These are phyloP conservation scores for Xenentodon cancila DNA, from an alignment of 2,797 vertebrate genomes.

Conservation along the genomic window DNA sequence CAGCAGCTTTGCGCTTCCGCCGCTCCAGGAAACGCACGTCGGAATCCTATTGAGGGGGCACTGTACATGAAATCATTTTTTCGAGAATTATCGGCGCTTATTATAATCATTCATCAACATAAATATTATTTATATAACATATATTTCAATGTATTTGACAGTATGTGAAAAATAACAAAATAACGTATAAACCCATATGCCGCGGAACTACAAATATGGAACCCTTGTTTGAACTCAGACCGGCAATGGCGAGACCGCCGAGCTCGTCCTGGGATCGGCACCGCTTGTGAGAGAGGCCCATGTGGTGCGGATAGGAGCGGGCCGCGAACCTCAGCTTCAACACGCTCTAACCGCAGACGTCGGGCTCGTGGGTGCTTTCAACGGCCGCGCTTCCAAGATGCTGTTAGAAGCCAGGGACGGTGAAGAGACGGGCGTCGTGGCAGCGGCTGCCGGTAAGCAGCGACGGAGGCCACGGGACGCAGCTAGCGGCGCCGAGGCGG, in stretches of 20 bases:
- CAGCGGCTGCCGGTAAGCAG: slow-evolving; percentile 77
- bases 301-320: slow-evolving; percentile 71
- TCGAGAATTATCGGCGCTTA: no score
- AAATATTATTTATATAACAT: background rate
- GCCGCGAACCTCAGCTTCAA: slow-evolving; percentile 39
- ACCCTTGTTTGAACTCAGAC: slow-evolving; percentile 18
- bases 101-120: background rate
- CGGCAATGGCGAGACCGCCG: slow-evolving; percentile 26
- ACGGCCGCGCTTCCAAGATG: slow-evolving; percentile 62
- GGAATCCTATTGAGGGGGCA: slow-evolving; percentile 36
- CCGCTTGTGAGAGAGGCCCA: slow-evolving; percentile 72
- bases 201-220: slow-evolving; percentile 15
- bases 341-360: slow-evolving; percentile 14
- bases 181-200: background rate
- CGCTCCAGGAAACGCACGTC: slow-evolving; percentile 52
- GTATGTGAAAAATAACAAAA: background rate
- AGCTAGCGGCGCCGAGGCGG: no score
- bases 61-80: background rate
- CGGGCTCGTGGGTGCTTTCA: slow-evolving; percentile 44
- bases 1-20: slow-evolving; percentile 83
- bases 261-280: slow-evolving; percentile 38
- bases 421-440: slow-evolving; percentile 73
- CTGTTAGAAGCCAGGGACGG: slow-evolving; percentile 77
- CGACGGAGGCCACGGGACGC: slow-evolving; percentile 25
- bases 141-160: background rate